Evolutionary conservation across 2,113 vertebrate genomes (phyloP), one percentile per base, ranked within the genome.

Genomic region (Passer domesticus): DNA sequence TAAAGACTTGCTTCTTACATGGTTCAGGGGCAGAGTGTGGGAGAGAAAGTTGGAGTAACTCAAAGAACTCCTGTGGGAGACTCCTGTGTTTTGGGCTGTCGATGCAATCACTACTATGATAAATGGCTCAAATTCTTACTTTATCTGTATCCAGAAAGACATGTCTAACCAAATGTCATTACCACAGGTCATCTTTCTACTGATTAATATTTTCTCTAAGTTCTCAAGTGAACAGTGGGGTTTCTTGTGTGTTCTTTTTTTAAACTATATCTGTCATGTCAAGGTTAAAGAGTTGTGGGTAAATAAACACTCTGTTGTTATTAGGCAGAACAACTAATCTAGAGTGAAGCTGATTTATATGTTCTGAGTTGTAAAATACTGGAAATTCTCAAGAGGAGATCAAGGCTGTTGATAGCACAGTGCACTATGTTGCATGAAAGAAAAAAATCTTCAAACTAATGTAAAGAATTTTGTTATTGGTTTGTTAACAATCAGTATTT

Each of bases 261-360:
- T 47, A 75, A 95, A 80, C 50, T 63, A 8, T 83, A 82, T 91
- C 92, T 95, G 53, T 88, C 75, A 70, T 83, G 78, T 69, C 74
- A 92, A 95, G 84, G 66, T 95, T 95, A 95, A 95, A 95, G 93
- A 94, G 39, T 39, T 97, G 67, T 58, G 90, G 78, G 85, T 93
- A 96, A 91, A 96, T 88, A 95, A 95, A 96, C 83, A 83, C 44
- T 9, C 14, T 75, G 79, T 49, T 89, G 70, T n/a, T 83, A 90
- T 84, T 25, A 70, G 75, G 46, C 64, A 78, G 92, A 77, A 95
- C 74, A 87, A 30, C 49, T 96, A 89, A 94, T 93, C 93, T 96
- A 82, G 41, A 76, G 24, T 55, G 35, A 94, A 75, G 47, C 22
- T 95, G 69, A 95, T 95, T 86, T 96, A 93, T 95, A 39, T 74